Percentiles rank a stretch among this genome's conserved stretches.
These are phyloP conservation scores for Acropternis orthonyx DNA, from an alignment of 2,797 vertebrate genomes.

Conservation along the genomic window DNA sequence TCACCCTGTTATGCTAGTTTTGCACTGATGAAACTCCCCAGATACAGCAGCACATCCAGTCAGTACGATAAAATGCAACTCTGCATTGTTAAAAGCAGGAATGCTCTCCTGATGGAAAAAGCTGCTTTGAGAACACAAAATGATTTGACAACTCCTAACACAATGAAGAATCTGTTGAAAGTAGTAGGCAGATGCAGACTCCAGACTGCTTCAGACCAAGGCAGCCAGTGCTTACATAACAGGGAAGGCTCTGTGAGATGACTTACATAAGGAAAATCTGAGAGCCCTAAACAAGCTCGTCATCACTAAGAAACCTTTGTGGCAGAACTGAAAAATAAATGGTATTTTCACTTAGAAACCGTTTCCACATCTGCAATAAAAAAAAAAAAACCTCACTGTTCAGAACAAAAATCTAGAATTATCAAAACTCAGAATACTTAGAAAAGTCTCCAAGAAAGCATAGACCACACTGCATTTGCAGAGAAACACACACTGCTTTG, in stretches of 20 bases:
- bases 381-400: neutral
- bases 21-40: neutral
- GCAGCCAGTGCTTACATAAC: constrained; percentile 41
- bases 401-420: constrained; percentile 1
- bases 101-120: neutral
- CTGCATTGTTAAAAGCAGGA: neutral
- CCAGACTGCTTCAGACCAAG: neutral
- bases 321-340: neutral
- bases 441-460: neutral
- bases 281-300: neutral
- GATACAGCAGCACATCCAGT: neutral
- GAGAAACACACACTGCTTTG: neutral
- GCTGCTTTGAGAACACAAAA: neutral
- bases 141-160: neutral
- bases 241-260: neutral
- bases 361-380: neutral
- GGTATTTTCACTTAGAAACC: neutral
- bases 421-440: neutral
- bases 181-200: constrained; percentile 16
- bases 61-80: neutral
- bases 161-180: neutral
- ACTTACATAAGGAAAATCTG: constrained; percentile 1
- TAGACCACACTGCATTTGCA: neutral
- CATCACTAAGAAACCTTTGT: neutral
- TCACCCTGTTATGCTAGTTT: neutral